phyloP scores from a whole-genome alignment of 1,140 invertebrate genomes.

The Drosophila hydei region DNA sequence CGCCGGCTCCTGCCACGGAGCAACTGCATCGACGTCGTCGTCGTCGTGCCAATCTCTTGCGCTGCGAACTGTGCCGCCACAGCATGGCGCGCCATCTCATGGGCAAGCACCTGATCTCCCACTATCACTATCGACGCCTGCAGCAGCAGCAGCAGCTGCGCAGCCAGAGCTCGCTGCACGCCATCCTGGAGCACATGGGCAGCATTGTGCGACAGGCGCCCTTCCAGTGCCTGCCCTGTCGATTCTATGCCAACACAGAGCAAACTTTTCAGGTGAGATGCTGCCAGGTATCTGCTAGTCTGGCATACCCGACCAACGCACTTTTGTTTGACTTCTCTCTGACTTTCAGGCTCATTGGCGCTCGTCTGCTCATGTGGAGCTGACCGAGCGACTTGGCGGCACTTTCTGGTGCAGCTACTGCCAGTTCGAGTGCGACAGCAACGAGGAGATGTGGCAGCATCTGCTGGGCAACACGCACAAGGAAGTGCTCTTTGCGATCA shows the following conservation, averaged over 20 bases:
- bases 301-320: no score
- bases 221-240: slow-evolving; percentile 92
- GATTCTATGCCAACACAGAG: slow-evolving; percentile 92
- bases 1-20: not conserved
- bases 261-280: slow-evolving; percentile 86
- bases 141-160: slow-evolving; percentile 76
- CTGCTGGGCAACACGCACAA: slow-evolving; percentile 88
- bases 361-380: slow-evolving; percentile 86
- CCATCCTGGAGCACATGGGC: slow-evolving; percentile 90
- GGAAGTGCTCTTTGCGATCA: slow-evolving; percentile 89
- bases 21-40: slow-evolving; percentile 73
- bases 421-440: slow-evolving; percentile 88
- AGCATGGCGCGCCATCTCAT: slow-evolving; percentile 88
- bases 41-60: slow-evolving; percentile 85
- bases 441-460: slow-evolving; percentile 88
- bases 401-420: slow-evolving; percentile 90
- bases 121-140: slow-evolving; percentile 91
- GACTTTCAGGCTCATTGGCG: slow-evolving; percentile 87
- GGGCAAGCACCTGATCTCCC: slow-evolving; percentile 93
- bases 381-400: slow-evolving; percentile 81
- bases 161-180: slow-evolving; percentile 70
- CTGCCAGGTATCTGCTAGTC: no score
- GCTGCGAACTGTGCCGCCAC: slow-evolving; percentile 89
- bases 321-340: not conserved
- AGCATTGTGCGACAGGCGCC: slow-evolving; percentile 91